These are phyloP conservation scores for Plodia interpunctella DNA, from an alignment of 1,140 invertebrate genomes.

Conservation along the genomic window DNA sequence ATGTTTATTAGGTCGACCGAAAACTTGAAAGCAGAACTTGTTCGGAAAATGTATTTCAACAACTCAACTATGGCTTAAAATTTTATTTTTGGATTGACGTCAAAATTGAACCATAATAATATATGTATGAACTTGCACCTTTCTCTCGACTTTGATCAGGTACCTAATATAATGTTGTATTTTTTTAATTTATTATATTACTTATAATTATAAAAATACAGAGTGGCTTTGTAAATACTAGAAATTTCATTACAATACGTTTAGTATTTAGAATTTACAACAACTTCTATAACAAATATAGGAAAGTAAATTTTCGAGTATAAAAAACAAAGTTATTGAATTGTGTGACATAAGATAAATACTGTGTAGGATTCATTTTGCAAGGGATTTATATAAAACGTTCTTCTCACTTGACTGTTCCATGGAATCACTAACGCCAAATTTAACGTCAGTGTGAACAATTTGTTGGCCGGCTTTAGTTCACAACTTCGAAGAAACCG, in stretches of 20 bases:
- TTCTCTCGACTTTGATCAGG: no score
- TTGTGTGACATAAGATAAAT: no score
- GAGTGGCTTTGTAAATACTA: no score
- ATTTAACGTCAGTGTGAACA: constrained; percentile 55
- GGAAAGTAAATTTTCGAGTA: no score
- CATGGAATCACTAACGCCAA: constrained; percentile 70
- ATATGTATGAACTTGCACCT: no score
- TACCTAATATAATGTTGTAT: no score
- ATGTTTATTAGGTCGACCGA: not conserved
- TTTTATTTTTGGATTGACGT: not conserved
- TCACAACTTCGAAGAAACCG: constrained; percentile 59
- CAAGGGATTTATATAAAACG: not conserved
- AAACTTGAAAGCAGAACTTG: not conserved
- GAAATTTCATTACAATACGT: no score
- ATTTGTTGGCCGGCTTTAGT: constrained; percentile 41
- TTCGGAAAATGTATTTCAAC: not conserved
- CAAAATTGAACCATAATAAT: not conserved
- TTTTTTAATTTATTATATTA: no score
- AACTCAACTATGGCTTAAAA: not conserved
- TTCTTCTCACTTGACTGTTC: constrained; percentile 38
- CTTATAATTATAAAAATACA: no score
- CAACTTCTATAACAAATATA: no score
- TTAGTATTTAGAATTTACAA: no score
- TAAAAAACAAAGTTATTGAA: no score
- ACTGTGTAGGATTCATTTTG: not conserved